These are phyloP conservation scores for Neosilurus hyrtlii DNA, from an alignment of 2,797 vertebrate species.

Conservation along the genomic window DNA sequence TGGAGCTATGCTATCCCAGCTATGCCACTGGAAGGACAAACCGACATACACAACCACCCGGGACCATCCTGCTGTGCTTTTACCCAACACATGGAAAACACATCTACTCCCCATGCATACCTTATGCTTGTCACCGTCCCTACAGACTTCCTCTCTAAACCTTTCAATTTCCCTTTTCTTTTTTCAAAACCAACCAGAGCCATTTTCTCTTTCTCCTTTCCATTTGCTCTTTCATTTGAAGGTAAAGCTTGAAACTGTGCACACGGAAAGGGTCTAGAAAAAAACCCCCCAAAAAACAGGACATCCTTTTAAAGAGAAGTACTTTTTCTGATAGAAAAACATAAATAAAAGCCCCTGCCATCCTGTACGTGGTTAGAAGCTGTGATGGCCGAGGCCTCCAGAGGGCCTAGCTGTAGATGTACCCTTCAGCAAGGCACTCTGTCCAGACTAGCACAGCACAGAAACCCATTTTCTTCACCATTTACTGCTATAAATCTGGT, in stretches of 20 bases:
- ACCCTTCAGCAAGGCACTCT: constrained; percentile 60
- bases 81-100: constrained; percentile 52
- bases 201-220: constrained; percentile 41
- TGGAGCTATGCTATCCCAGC: neutral
- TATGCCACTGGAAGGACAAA: constrained; percentile 35
- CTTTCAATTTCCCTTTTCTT: constrained; percentile 44
- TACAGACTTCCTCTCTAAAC: constrained; percentile 44
- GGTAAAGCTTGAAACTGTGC: constrained; percentile 50
- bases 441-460: constrained; percentile 27
- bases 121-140: constrained; percentile 52
- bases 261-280: constrained; percentile 32
- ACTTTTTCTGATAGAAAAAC: constrained; percentile 40
- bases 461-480: constrained; percentile 47
- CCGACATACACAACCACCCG: constrained; percentile 33
- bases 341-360: constrained; percentile 51
- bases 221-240: constrained; percentile 51
- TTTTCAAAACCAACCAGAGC: constrained; percentile 40
- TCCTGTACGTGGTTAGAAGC: constrained; percentile 44
- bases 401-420: constrained; percentile 56
- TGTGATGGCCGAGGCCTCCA: constrained; percentile 57
- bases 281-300: neutral
- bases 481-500: constrained; percentile 53
- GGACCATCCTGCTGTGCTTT: constrained; percentile 44
- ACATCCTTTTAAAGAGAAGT: constrained; percentile 50
- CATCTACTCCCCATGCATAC: constrained; percentile 55